Percentiles rank a stretch among this genome's conserved stretches.
Conservation (phyloP, 2,888 invertebrate species). For the Petrolisthes cinctipes region DNA sequence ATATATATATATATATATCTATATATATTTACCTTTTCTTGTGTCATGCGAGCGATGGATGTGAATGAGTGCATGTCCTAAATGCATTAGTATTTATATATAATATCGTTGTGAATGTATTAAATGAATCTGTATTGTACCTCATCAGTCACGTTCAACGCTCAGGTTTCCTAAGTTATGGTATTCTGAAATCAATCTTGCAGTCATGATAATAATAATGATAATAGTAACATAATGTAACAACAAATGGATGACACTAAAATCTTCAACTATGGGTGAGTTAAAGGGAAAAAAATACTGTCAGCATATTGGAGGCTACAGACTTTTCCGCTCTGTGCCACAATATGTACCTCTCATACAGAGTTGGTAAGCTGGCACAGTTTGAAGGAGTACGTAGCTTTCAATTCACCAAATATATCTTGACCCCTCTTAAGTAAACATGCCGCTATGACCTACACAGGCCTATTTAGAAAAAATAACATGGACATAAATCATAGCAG, state of each 20-base stretch:
- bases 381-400: background rate
- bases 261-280: conserved; percentile 6
- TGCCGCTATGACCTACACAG: conserved; percentile 29
- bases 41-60: background rate
- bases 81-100: too few species aligned
- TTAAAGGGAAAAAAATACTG: background rate
- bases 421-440: background rate
- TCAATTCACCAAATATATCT: background rate
- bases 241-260: background rate
- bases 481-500: conserved; percentile 11
- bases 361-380: background rate
- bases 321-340: background rate
- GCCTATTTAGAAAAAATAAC: conserved; percentile 15
- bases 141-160: background rate
- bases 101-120: background rate
- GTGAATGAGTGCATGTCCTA: background rate
- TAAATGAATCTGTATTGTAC: background rate
- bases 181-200: background rate
- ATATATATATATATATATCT: background rate
- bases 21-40: background rate
- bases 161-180: background rate
- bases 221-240: background rate
- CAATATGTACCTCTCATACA: background rate
- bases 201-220: background rate
- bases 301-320: background rate